These are phyloP conservation scores for Numenius phaeopus DNA, from an alignment of 2,797 vertebrate genomes.

Conservation along the genomic window DNA sequence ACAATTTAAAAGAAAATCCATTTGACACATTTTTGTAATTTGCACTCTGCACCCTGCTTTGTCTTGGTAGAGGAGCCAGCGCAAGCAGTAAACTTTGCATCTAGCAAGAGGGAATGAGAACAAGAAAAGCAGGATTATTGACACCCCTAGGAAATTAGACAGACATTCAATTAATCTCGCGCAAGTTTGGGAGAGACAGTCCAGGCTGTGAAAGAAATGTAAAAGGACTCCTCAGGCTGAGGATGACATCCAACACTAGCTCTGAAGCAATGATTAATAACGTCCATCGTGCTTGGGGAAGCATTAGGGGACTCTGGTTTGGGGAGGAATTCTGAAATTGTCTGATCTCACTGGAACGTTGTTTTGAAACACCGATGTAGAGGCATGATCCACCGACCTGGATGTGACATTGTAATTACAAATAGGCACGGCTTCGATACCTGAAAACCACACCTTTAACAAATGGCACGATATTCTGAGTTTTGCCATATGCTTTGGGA, in stretches of 20 bases:
- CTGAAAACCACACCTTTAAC: neutral
- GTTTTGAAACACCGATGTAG: neutral
- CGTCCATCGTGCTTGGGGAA: neutral
- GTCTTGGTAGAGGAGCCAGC: neutral
- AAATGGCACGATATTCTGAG: neutral
- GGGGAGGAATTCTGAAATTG: neutral
- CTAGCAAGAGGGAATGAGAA: neutral
- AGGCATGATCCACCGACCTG: neutral
- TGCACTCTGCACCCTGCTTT: neutral
- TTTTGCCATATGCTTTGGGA: neutral
- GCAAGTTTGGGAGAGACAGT: neutral
- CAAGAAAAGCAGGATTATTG: neutral
- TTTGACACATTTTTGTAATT: accelerated
- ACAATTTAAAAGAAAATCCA: neutral
- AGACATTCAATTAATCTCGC: neutral
- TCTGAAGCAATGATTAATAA: neutral
- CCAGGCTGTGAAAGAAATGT: neutral
- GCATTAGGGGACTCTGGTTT: neutral
- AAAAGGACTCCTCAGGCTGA: neutral
- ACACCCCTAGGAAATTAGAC: neutral
- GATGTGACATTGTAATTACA: neutral
- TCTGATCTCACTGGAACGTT: neutral
- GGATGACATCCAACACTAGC: neutral
- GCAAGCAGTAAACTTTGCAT: neutral
- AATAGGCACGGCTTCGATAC: accelerated